phyloP scores from a whole-genome alignment of 2,797 vertebrate species.

The Takifugu rubripes region DNA sequence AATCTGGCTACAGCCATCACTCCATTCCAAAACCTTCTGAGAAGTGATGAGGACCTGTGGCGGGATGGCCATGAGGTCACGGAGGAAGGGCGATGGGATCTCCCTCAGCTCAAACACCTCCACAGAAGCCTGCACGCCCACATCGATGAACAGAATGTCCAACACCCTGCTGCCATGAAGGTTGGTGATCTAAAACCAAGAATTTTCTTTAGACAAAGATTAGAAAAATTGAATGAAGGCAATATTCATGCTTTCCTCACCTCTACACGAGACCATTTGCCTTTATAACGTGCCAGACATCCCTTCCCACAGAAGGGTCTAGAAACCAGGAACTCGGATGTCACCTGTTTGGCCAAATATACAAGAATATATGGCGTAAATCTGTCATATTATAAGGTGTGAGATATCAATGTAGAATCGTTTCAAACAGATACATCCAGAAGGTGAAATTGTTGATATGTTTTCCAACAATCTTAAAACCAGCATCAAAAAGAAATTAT shows the following conservation, averaged over 20 bases:
- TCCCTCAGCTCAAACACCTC: slow-evolving; percentile 92
- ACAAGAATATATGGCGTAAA: neutral
- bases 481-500: too few species aligned
- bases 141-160: slow-evolving; percentile 89
- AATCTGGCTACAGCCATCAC: neutral
- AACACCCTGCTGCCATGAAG: slow-evolving; percentile 90
- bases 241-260: slow-evolving; percentile 65
- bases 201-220: neutral
- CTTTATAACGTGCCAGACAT: slow-evolving; percentile 90
- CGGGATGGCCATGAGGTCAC: slow-evolving; percentile 84
- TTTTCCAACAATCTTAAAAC: too few species aligned
- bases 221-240: neutral
- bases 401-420: slow-evolving; percentile 2
- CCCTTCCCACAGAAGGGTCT: slow-evolving; percentile 91
- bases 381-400: neutral
- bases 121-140: slow-evolving; percentile 86
- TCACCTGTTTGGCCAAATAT: slow-evolving; percentile 66
- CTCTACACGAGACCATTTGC: slow-evolving; percentile 93
- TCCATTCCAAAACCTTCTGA: neutral
- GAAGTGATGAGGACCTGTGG: slow-evolving; percentile 81
- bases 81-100: slow-evolving; percentile 84
- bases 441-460: neutral
- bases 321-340: slow-evolving; percentile 84
- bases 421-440: neutral
- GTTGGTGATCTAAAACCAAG: slow-evolving; percentile 83